Conservation (phyloP, 2,888 invertebrate species). For the Sceliomorpha sp. region DNA sequence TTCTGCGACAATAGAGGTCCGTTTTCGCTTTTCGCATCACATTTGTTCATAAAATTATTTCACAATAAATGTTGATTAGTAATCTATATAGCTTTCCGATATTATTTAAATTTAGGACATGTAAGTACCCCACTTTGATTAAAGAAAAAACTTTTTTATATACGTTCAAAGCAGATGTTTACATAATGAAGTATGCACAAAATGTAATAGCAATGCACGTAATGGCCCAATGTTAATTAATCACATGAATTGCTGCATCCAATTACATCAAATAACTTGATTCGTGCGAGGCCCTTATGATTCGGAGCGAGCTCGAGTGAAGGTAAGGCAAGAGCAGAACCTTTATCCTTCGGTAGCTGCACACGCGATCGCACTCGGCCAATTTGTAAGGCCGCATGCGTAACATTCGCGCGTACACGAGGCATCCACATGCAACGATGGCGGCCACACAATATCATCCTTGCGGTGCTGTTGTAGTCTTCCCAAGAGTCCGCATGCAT, state of each 20-base stretch:
- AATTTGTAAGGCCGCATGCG: constrained; percentile 71
- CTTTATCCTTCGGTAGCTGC: constrained; percentile 67
- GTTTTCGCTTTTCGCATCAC: too few species aligned
- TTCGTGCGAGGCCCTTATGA: constrained; percentile 21
- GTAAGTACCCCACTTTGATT: too few species aligned
- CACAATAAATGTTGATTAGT: too few species aligned
- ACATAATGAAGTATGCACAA: too few species aligned
- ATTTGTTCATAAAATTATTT: too few species aligned
- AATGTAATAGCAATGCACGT: too few species aligned
- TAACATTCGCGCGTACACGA: constrained; percentile 56
- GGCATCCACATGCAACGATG: constrained; percentile 39
- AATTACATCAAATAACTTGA: constrained; percentile 11
- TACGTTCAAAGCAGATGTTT: too few species aligned
- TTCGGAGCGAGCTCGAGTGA: constrained; percentile 11
- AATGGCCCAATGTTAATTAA: too few species aligned
- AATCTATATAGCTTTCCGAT: too few species aligned
- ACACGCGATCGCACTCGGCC: constrained; percentile 63
- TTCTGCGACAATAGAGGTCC: too few species aligned
- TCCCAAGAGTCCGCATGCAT: constrained; percentile 70
- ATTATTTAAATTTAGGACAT: too few species aligned
- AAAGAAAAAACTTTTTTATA: too few species aligned
- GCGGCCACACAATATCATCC: constrained; percentile 60
- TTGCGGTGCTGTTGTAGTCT: constrained; percentile 64
- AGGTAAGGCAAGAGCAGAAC: constrained; percentile 1
- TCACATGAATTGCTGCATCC: not conserved